Evolutionary conservation across 2,888 invertebrate genomes (phyloP).

Genomic region (Drosophila vallismaia): DNA sequence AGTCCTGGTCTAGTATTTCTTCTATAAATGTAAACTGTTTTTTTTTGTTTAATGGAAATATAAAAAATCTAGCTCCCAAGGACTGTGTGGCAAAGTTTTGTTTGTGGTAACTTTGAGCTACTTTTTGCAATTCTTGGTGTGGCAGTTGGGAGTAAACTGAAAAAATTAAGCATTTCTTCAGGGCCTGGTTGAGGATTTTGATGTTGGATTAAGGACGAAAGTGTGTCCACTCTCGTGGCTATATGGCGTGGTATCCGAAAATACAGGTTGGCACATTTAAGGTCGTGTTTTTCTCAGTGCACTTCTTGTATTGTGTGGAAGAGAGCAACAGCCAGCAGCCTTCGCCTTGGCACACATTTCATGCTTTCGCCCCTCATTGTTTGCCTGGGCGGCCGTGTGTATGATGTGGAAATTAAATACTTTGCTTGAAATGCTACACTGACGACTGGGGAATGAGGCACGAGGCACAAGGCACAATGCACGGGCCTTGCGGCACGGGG

Average conservation of each 20-base stretch:
- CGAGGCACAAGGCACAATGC: neutral
- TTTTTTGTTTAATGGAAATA: neutral
- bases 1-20: neutral
- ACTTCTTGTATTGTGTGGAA: slow-evolving; percentile 9
- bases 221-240: neutral
- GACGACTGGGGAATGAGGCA: slow-evolving; percentile 46
- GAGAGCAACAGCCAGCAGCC: slow-evolving; percentile 56
- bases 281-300: slow-evolving; percentile 6
- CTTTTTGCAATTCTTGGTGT: neutral
- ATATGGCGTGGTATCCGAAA: neutral
- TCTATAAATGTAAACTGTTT: too few species aligned
- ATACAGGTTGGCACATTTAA: neutral
- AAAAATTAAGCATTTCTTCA: neutral
- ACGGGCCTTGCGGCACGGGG: neutral
- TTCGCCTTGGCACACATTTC: slow-evolving; percentile 79
- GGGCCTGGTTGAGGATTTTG: neutral
- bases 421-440: slow-evolving; percentile 74
- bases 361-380: slow-evolving; percentile 48
- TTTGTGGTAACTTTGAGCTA: neutral
- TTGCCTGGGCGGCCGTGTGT: slow-evolving; percentile 50
- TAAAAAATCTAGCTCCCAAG: neutral
- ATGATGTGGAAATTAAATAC: slow-evolving; percentile 75
- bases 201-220: neutral
- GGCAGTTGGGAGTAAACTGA: neutral
- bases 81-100: neutral